Base-by-base conservation (phyloP, 2,113 vertebrate species). In the Centrocercus urophasianus region DNA sequence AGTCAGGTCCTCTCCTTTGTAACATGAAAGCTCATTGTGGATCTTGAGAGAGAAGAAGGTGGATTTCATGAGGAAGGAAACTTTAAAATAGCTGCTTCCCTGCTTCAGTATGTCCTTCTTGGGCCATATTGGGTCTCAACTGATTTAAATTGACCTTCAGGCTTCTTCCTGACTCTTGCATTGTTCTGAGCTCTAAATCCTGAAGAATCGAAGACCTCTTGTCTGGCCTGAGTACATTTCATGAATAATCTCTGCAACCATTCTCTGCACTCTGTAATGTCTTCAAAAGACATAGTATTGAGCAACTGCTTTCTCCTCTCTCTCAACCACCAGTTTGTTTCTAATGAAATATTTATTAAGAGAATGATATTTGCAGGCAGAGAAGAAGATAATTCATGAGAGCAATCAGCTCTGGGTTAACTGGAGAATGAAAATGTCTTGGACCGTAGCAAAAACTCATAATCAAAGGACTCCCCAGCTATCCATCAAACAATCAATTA, bases 281-380 rank as follows among this genome's bases (percentile, higher is more conserved):
- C 90, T 90, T 90, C 83, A 24, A 57, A 87, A 85, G 57, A 52
- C 27, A 24, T 69, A 71, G 12, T 36, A 11, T 1, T 15, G 56
- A 91, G 50, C 56, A 42, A 71, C 67, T 76, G 28, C 61, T 89
- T 95, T 82, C 38, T 66, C 54, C 50, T 59, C 45, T 75, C 66
- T 73, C 79, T 57, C 76, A 66, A 56, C 43, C 42, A 59, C 59
- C 43, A 32, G 45, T 89, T 91, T 93, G 60, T 88, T 95, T 86
- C 83, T 91, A 90, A 96, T 86, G 88, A 90, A 89, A 93, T 93
- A 93, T 94, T 97, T 93, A 95, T 96, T 92, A 93, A 89, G 86
- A 93, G 82, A 89, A 86, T 71, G 40, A 82, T 94, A 84, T 91
- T 95, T 92, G 74, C 84, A 81, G 80, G 73, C 90, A 73, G 71